These are phyloP conservation scores for Sericinus montela DNA, from an alignment of 2,888 invertebrate genomes.

Conservation along the genomic window DNA sequence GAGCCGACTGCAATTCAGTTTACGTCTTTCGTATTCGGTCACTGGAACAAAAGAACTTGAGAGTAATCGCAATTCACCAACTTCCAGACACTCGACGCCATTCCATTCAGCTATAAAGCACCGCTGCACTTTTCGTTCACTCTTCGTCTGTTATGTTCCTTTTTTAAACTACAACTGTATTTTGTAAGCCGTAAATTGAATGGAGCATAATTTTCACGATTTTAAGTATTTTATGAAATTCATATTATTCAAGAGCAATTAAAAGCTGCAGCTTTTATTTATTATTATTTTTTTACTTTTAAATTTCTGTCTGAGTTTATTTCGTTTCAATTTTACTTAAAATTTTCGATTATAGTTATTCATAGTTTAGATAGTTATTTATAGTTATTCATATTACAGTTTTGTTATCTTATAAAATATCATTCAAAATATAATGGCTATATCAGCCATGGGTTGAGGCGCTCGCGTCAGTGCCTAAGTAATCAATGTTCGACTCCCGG, in stretches of 20 bases:
- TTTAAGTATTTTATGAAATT: conserved; percentile 1
- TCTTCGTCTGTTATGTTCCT: conserved; percentile 13
- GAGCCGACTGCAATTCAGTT: conserved; percentile 8
- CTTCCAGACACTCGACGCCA: conserved; percentile 15
- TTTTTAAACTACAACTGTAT: conserved; percentile 13
- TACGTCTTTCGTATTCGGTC: conserved; percentile 14
- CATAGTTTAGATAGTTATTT: too few relatives aligned
- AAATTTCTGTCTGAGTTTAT: too few relatives aligned
- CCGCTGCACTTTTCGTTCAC: conserved; percentile 18
- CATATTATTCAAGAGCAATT: not conserved
- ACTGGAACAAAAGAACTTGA: conserved; percentile 16
- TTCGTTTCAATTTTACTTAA: too few relatives aligned
- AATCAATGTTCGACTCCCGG: too few relatives aligned
- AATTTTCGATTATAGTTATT: too few relatives aligned
- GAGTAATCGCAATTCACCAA: conserved; percentile 17
- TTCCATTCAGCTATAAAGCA: conserved; percentile 15
- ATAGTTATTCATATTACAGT: too few relatives aligned
- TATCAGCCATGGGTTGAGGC: too few relatives aligned
- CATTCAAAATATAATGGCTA: too few relatives aligned
- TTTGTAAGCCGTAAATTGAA: conserved; percentile 15
- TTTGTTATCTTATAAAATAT: too few relatives aligned
- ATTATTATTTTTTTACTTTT: too few relatives aligned
- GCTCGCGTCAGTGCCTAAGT: too few relatives aligned
- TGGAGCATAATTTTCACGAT: conserved; percentile 1
- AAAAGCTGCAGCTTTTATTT: too few relatives aligned